Evolutionary conservation across 2,888 invertebrate species (phyloP).

Genomic region (Chalcosyrphus nemorum): DNA sequence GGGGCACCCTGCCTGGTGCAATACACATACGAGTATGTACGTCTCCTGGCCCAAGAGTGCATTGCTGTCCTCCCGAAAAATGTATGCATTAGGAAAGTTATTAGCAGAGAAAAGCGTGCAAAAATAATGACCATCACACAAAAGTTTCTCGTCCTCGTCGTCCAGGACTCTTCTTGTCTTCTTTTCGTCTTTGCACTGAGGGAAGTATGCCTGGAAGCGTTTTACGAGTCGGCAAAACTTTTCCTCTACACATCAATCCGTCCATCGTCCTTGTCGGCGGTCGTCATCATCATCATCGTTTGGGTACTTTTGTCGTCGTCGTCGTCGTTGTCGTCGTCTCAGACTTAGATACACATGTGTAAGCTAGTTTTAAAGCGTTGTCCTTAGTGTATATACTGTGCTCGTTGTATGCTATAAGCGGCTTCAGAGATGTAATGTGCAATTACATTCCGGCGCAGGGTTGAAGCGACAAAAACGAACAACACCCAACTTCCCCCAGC

Average conservation of each 20-base stretch:
- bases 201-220: constrained; percentile 51
- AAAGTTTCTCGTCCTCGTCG: constrained; percentile 55
- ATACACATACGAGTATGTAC: background rate
- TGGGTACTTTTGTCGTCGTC: too few relatives aligned
- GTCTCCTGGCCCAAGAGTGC: too few relatives aligned
- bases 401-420: constrained; percentile 15
- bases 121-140: constrained; percentile 70
- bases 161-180: constrained; percentile 4
- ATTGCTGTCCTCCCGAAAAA: constrained; percentile 47
- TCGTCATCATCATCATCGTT: background rate
- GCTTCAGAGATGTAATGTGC: constrained; percentile 38
- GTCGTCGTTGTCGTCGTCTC: constrained; percentile 12
- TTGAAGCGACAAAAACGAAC: background rate
- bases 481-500: background rate
- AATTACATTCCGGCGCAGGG: constrained; percentile 39
- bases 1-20: background rate
- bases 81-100: constrained; percentile 69
- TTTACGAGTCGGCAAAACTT: constrained; percentile 59
- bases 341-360: constrained; percentile 10
- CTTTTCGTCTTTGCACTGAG: background rate
- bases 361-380: constrained; percentile 27
- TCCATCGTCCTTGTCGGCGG: constrained; percentile 11
- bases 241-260: constrained; percentile 46
- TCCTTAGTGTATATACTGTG: constrained; percentile 24
- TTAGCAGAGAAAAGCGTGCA: constrained; percentile 69